These are phyloP conservation scores for Aplidium turbinatum DNA, from an alignment of 23 tunicate genomes.

Conservation along the genomic window DNA sequence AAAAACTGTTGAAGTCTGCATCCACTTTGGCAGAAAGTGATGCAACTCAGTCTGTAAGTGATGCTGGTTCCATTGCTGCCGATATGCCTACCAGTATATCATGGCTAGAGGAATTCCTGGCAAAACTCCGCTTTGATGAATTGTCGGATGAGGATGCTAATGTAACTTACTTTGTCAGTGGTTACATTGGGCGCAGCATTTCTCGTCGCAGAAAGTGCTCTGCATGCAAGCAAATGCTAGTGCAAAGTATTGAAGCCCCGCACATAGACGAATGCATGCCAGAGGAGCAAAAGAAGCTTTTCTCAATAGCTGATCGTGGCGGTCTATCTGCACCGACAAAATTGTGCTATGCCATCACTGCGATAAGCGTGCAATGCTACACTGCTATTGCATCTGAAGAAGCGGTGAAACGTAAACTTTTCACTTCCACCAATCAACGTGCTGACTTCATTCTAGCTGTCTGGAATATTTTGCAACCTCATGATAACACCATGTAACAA, in stretches of 20 bases:
- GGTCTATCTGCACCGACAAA: not conserved
- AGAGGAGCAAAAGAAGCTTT: not conserved
- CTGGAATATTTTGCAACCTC: not conserved
- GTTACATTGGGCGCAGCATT: conserved; percentile 17
- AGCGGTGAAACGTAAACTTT: conserved; percentile 4
- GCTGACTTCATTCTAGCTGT: conserved; percentile 6
- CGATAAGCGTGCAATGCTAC: conserved; percentile 2
- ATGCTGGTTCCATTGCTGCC: not conserved
- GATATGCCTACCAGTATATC: not conserved
- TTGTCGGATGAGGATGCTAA: conserved; percentile 11
- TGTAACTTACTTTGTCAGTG: conserved; percentile 11
- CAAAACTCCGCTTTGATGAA: not conserved
- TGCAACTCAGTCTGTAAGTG: no score
- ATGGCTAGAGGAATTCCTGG: not conserved
- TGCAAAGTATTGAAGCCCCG: not conserved
- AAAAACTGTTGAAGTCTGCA: not conserved
- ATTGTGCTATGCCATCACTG: not conserved
- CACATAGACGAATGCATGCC: conserved; percentile 3
- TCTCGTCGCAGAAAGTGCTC: conserved; percentile 10
- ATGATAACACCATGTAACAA: no score
- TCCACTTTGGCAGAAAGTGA: not conserved
- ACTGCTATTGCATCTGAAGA: not conserved
- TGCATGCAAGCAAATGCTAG: conserved; percentile 9
- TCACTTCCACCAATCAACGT: conserved; percentile 12
- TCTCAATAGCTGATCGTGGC: not conserved